Evolutionary conservation across 1,140 invertebrate species (phyloP).

Genomic region (Plectus sambesii): DNA sequence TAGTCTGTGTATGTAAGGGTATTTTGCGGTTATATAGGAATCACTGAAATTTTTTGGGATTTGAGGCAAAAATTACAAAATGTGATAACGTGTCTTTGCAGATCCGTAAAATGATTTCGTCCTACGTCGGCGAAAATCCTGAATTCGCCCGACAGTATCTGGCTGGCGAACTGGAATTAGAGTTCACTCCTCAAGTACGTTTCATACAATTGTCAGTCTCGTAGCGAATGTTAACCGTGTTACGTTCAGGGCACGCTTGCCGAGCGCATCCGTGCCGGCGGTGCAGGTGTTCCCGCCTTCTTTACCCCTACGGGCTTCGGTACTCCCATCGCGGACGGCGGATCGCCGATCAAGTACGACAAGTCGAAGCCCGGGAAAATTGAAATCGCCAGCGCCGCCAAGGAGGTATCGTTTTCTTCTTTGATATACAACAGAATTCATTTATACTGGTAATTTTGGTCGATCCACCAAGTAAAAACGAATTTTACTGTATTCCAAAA

Average conservation of each 20-base stretch:
- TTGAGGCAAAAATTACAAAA: too few relatives aligned
- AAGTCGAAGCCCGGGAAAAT: conserved; percentile 48
- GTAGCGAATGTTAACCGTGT: conserved; percentile 27
- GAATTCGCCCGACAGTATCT: conserved; percentile 92
- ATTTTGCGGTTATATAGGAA: conserved; percentile 14
- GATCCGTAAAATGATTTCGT: conserved; percentile 81
- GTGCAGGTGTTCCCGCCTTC: conserved; percentile 94
- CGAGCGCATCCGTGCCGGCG: conserved; percentile 80
- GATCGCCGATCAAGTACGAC: conserved; percentile 80
- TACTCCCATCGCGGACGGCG: conserved; percentile 82
- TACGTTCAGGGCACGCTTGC: conserved; percentile 71
- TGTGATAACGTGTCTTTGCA: too few relatives aligned
- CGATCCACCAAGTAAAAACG: too few relatives aligned
- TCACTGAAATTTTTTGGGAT: too few relatives aligned
- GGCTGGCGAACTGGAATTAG: conserved; percentile 68
- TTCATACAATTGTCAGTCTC: too few relatives aligned
- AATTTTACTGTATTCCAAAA: too few relatives aligned
- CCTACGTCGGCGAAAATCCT: conserved; percentile 96
- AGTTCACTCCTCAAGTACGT: conserved; percentile 3
- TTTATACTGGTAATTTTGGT: too few relatives aligned
- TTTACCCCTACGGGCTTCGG: conserved; percentile 90
- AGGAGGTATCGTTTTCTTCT: conserved; percentile 48
- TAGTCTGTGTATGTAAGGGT: too few relatives aligned
- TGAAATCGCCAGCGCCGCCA: conserved; percentile 48
- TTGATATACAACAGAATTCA: too few relatives aligned